Evolutionary conservation across 2,888 invertebrate genomes (phyloP).

Genomic region (Belgica antarctica): DNA sequence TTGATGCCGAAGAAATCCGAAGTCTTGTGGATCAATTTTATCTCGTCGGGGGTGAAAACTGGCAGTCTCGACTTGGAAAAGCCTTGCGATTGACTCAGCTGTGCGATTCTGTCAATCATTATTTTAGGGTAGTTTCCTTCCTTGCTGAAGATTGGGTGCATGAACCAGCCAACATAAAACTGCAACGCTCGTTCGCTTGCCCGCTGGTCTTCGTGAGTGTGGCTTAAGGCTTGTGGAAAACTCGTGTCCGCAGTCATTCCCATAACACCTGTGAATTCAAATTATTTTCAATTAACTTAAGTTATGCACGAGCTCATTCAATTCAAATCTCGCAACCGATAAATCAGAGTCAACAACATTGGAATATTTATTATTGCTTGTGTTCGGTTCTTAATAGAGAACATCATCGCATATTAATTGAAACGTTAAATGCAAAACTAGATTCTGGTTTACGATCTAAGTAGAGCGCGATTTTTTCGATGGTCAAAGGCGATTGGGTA

Average conservation of each 20-base stretch:
- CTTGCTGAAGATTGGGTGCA: slow-evolving; percentile 64
- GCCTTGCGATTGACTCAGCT: slow-evolving; percentile 61
- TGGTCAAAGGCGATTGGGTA: too few species aligned
- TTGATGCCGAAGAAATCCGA: slow-evolving; percentile 74
- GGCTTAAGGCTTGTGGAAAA: slow-evolving; percentile 62
- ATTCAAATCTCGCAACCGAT: neutral
- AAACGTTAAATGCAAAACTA: too few species aligned
- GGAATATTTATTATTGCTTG: too few species aligned
- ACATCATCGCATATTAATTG: too few species aligned
- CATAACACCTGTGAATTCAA: slow-evolving; percentile 62
- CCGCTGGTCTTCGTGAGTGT: slow-evolving; percentile 58
- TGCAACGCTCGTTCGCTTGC: slow-evolving; percentile 63
- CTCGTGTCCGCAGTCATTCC: slow-evolving; percentile 63
- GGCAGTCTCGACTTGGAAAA: slow-evolving; percentile 64
- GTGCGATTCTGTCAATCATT: slow-evolving; percentile 62
- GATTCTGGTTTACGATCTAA: too few species aligned
- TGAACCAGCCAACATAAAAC: slow-evolving; percentile 64
- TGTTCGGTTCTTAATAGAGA: too few species aligned
- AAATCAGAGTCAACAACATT: neutral
- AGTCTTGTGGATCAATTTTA: slow-evolving; percentile 61
- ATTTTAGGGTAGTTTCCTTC: slow-evolving; percentile 65
- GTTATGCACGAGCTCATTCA: neutral
- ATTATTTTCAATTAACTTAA: neutral
- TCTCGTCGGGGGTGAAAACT: slow-evolving; percentile 61
- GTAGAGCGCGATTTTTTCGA: too few species aligned